Base-by-base conservation (phyloP, 2,113 vertebrate genomes). In the Nematolebias whitei region DNA sequence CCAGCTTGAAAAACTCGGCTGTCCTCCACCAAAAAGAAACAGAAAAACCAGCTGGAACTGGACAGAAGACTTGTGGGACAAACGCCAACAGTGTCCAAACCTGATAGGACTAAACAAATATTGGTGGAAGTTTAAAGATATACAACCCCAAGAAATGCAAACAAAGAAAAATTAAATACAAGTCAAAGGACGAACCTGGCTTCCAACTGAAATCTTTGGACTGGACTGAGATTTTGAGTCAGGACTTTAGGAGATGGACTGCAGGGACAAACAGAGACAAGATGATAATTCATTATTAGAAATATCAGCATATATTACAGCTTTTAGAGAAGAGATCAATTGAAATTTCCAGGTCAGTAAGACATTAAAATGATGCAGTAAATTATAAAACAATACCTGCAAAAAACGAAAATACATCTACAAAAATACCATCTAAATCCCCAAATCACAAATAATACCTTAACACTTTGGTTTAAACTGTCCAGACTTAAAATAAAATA, bases 1-100 rank as follows among this genome's bases (percentile, higher is more conserved):
- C 92, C 92, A 93, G 92, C 78, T 92, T 93, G 91, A 48, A 43
- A 74, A 4, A 65, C 82, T 74, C 73, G 86, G 84, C 73, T 38
- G 43, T 16, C 66, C 67, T 45, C 63, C 57, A 6, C 61, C 7
- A 16, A 26, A 1, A 35, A 71, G 56, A 65, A 51, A 45, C 55
- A 40, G 22, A 23, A 6, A 26, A 41, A 52, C 66, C 51, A 29
- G 70, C 35, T 32, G 66, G 49, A 29, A 45, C 7, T 0, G 0
- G 44, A 40, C 18, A 62, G 51, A 63, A 39, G 47, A 51, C 15
- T 63, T 0, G 26, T 9, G 32, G 74, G 41, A 45, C 4, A 11
- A n/a, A 47, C 6, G 1, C 59, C 40, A 12, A 24, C 13, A n/a
- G 22, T 13, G 49, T 55, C 26, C 15, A 41, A 41, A 69, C 63